Base-by-base conservation (phyloP, 2,888 invertebrate genomes). In the Charanyca ferruginea region DNA sequence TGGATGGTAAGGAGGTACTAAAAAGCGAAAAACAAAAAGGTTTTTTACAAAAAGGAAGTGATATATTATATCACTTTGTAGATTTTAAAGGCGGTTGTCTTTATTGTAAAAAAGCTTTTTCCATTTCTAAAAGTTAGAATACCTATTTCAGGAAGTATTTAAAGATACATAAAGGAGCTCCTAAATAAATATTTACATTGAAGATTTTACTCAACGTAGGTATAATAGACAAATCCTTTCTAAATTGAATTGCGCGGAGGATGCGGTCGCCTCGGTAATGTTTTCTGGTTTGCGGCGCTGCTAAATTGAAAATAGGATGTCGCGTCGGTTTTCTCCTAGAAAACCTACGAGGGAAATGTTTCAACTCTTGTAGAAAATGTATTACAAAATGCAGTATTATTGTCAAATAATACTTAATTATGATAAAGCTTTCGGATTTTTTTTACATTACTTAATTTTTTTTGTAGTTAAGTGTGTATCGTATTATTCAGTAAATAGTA, bases 211-310 rank as follows among this genome's bases (percentile, higher is more conserved):
- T 62, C n/a, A 22, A 38, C 23, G 4, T 63, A 7, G 13, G 44
- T 64, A 35, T 55, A 45, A 52, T 42, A 42, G 28, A 70, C 64
- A 79, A 77, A 79, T 79, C 73, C 79, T 44, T 62, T 60, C 13
- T 53, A 65, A 72, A 78, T 76, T 76, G 73, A 63, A 79, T 67
- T 59, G 58, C 51, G 54, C 22, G 20, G 58, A 6, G 38, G 32
- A 28, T 13, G 28, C 23, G 42, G 25, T 42, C 41, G 45, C 25
- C 59, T 63, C 35, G 9, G 54, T 41, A 65, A 25, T 28, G 28
- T 23, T 1, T 51, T 42, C 59, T 49, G 22, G 53, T 53, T 60
- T 49, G 38, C 13, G 32, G 45, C 16, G 38, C 38, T 11, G 28
- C 49, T 38, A 49, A 58, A 71, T 75, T 60, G 65, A 20, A 75